Evolutionary conservation across 1,140 invertebrate genomes (phyloP), one percentile per base, ranked within the genome.

Genomic region (Agrilus planipennis): DNA sequence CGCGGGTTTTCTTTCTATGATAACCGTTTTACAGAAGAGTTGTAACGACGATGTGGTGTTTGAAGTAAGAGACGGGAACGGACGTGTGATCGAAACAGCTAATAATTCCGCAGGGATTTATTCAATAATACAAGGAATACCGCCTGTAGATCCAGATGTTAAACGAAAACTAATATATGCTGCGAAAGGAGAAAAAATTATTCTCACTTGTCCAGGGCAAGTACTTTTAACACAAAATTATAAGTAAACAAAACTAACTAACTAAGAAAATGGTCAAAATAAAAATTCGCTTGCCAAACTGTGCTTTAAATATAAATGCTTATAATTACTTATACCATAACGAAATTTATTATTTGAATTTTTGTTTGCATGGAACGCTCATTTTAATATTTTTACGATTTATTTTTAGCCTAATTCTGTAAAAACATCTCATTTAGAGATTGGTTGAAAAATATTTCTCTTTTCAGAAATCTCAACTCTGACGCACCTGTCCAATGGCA

Each of bases 71-170:
- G 66, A 74, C 50, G 59, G 64, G 42, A 41, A 52, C 2, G 72
- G 73, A 2, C 61, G 65, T 15, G 35, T 75, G 22, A 43, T 75
- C 14, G 75, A 78, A 60, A 61, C 46, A 36, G 74, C 68, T 1
- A 77, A 77, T 47, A 77, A 77, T 51, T 71, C 68, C 27, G 72
- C 65, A 19, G 73, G 71, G 19, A 63, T 74, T 37, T 77, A 69
- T 61, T 71, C 73, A 4, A 55, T 70, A 38, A 10, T 57, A 15
- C 72, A 76, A 63, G 61, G 49, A 14, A 50, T 70, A 18, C 72
- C 73, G 2, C 48, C 46, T 10, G 40, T 62, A n/a, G 54, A 67
- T 23, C 57, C 60, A 9, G 41, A 53, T 18, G 55, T 71, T 1
- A 53, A 54, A 34, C 58, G 67, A 27, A 49, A 46, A n/a, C 63